Base-by-base conservation (phyloP, 2,113 vertebrate species). In the Bungarus multicinctus region DNA sequence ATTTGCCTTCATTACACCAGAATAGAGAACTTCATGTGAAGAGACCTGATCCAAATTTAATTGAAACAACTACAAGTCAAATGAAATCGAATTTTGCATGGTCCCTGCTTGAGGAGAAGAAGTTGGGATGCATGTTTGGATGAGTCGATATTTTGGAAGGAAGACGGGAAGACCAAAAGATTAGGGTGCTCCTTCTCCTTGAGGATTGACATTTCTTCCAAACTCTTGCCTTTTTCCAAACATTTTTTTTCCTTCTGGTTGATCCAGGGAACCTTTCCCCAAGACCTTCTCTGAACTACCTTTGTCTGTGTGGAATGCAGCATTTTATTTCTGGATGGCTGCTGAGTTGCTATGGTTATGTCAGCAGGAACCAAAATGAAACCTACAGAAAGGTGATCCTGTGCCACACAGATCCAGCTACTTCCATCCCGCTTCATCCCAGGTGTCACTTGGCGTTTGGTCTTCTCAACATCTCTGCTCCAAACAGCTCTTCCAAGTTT, bases 291-390 rank as follows among this genome's bases (percentile, higher is more conserved):
- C 58, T 85, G 34, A 89, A 90, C 91, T 91, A 92, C 60, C 54
- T 91, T 9, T 88, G 9, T 47, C 34, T 89, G 39, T 50, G 43
- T 39, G 53, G 53, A 52, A 54, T 34, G 89, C 89, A 90, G 92
- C 94, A 94, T 92, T 94, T 96, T 96, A 96, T 87, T 90, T 96
- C 94, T 90, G 89, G 93, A 87, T 92, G 89, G 94, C 93, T 87
- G 60, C 55, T 94, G 89, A 92, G 94, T 95, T 94, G 81, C 93
- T 0, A 0, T 0, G 23, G 91, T 52, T 92, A 92, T 89, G 95
- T 88, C 88, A 43, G 93, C 93, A 93, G 96, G 96, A 96, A 94
- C 86, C 50, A 39, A 0, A 0, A 0, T 91, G 45, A 96, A 96
- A 94, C 14, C 88, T 90, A 4, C 90, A 89, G 94, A 91, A 91